A percentile compares a stretch with the other conserved stretches of the same genome.
Evolutionary conservation across 2,113 vertebrate genomes (phyloP).

Genomic region (Eubucco bourcierii): DNA sequence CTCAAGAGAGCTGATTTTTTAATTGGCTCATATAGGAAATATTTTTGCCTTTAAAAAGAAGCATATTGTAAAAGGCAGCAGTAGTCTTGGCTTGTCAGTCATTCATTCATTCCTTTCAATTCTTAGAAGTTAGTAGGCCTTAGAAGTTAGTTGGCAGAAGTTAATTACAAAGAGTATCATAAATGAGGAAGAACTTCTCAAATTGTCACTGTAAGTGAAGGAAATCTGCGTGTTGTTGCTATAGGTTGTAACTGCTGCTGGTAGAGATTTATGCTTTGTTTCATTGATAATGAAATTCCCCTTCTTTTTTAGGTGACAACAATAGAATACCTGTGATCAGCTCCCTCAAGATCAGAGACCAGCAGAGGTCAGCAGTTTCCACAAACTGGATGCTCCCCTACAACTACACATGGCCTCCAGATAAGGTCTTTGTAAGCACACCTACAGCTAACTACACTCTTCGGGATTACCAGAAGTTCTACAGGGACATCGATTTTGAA

Average conservation of each 20-base stretch:
- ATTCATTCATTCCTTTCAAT: neutral
- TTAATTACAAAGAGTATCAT: neutral
- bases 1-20: neutral
- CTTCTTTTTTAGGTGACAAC: slow-evolving; percentile 85
- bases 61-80: neutral
- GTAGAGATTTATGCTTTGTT: neutral
- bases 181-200: neutral
- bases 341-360: slow-evolving; percentile 89
- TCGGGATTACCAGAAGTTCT: slow-evolving; percentile 85
- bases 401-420: slow-evolving; percentile 84
- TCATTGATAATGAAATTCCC: neutral
- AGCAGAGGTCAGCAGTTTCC: slow-evolving; percentile 91
- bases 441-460: slow-evolving; percentile 90
- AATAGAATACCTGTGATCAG: slow-evolving; percentile 93
- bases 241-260: neutral
- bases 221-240: neutral
- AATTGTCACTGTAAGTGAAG: neutral
- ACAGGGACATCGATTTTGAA: slow-evolving; percentile 84
- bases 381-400: slow-evolving; percentile 94
- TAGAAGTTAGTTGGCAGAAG: neutral
- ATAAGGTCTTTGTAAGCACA: slow-evolving; percentile 86
- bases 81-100: neutral
- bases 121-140: neutral
- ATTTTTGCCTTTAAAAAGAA: neutral
- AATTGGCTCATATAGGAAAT: neutral